phyloP scores from a whole-genome alignment of 2,888 invertebrate genomes.

The Eristalis arbustorum region DNA sequence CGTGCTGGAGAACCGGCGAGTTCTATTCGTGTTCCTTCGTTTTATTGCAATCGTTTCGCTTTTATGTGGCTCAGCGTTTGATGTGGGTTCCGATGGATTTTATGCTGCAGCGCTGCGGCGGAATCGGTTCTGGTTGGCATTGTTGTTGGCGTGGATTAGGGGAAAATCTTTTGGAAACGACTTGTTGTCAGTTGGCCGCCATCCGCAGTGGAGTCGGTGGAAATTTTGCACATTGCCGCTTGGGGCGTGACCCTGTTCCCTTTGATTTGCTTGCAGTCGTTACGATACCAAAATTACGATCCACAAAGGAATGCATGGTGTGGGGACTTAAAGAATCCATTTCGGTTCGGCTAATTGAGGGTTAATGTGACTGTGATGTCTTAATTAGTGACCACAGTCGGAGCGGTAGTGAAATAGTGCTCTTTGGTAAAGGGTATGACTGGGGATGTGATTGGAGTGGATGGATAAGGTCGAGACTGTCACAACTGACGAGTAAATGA shows the following conservation, averaged over 20 bases:
- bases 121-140: not conserved
- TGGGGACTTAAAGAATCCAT: not conserved
- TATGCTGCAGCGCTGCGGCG: not conserved
- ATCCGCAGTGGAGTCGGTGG: slow-evolving; percentile 8
- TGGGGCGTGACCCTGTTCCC: slow-evolving; percentile 41
- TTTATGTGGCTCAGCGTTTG: slow-evolving; percentile 68
- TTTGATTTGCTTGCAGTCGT: slow-evolving; percentile 42
- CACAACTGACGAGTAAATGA: no score
- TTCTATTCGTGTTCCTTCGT: slow-evolving; percentile 43
- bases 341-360: slow-evolving; percentile 11
- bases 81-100: slow-evolving; percentile 61
- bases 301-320: not conserved
- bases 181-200: not conserved
- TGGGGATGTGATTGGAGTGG: not conserved
- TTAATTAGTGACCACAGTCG: slow-evolving; percentile 26
- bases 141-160: not conserved
- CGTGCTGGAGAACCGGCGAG: not conserved
- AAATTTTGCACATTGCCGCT: slow-evolving; percentile 53
- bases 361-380: slow-evolving; percentile 27
- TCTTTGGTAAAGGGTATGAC: not conserved
- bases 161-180: slow-evolving; percentile 4
- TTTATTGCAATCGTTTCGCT: slow-evolving; percentile 65
- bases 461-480: no score
- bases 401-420: not conserved
- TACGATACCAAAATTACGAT: slow-evolving; percentile 9